Evolutionary conservation across 2,797 vertebrate species (phyloP), one percentile per base, ranked within the genome.

Genomic region (Vultur gryphus): DNA sequence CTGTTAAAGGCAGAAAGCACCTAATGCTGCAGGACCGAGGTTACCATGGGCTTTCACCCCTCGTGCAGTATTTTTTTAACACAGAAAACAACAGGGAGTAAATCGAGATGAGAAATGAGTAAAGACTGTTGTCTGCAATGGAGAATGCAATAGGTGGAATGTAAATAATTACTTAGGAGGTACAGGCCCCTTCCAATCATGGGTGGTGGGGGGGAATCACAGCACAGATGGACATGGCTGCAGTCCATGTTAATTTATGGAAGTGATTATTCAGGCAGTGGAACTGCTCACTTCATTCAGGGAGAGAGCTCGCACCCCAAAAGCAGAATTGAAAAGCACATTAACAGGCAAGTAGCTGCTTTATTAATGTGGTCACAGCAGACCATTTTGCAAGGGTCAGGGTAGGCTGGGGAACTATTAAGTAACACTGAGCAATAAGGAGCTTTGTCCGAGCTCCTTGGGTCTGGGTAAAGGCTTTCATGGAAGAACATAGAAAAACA

Each of bases 251-350:
- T 94, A 75, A 94, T 96, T 94, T 84, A 59, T 80, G 88, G 49
- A 89, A 92, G 66, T 90, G 92, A 93, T 89, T 95, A 87, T 93
- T 90, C 89, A 95, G 89, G 70, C 87, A 89, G 39, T 28, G n/a
- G 81, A 95, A 93, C 78, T 96, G 95, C 92, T 97, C 95, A 93
- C 92, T 97, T 95, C 89, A 94, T 96, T 97, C 78, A 77, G 92
- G 71, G 84, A 92, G 71, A 15, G 15, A 89, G 23, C 92, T 96
- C 11, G 25, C 71, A 80, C 78, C 87, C 81, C 76, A 80, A 93
- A 90, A 95, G 41, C 28, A 88, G 93, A 84, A 59, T 12, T 37
- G 58, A 78, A 86, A 81, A 92, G 43, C 69, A 66, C n/a, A 15
- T 52, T 72, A 88, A 41, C 33, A 55, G 43, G 17, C 3, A 0